Base-by-base conservation (phyloP, 2,113 vertebrate species). In the Glaucidium brasilianum region DNA sequence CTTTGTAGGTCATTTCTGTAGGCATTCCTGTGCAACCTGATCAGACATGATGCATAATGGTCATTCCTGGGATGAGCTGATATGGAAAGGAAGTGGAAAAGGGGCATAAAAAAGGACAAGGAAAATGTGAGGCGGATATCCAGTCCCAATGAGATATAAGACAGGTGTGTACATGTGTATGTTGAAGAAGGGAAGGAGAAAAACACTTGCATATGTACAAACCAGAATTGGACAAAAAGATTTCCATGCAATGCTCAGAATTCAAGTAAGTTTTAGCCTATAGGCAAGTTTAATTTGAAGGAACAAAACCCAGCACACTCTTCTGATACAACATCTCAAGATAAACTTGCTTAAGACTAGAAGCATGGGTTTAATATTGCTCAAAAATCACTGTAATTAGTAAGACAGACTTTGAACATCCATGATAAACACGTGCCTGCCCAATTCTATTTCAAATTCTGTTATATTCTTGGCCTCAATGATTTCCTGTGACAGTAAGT, bases 1-100 rank as follows among this genome's bases (percentile, higher is more conserved):
- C 69, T 95, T 94, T 92, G 83, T 74, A 96, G 91, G 90, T 78
- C 88, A 91, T 60, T 91, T 96, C 91, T 3, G 11, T 3, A 87
- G 85, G 50, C 47, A 66, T 85, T 91, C 90, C 76, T 5, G 2
- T 67, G 85, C 78, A 94, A 52, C 37, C 63, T 77, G 41, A 71
- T 69, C 68, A 68, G 80, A 83, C 30, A 37, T 0, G 22, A 64
- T 18, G 43, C 59, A 59, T 12, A 74, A 74, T 10, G 30, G 62
- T 55, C 7, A 64, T 68, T 89, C 45, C 43, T 34, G 30, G 53
- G 60, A 72, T 26, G 23, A 77, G 50, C 12, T 22, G 77, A 77
- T 69, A 83, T 4, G 14, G 66, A 83, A 90, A 67, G 25, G 71
- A 30, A 2, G 3, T 13, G 32, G 29, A 83, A 85, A 79, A 92